Evolutionary conservation across 2,888 invertebrate genomes (phyloP).

Genomic region (Macaria notata): DNA sequence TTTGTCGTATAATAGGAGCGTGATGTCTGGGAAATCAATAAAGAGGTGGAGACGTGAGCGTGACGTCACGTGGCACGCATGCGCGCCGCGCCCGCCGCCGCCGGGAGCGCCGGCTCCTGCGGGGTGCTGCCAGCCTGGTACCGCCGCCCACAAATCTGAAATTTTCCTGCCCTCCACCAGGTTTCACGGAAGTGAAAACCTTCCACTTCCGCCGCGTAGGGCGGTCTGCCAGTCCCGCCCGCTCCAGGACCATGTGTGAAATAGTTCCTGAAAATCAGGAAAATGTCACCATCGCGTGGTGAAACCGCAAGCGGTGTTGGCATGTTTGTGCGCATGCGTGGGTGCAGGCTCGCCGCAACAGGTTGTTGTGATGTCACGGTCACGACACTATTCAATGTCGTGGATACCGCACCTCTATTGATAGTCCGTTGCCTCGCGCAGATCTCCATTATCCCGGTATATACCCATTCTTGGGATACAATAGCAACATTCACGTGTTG

Average conservation of each 20-base stretch:
- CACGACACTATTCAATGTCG: neutral
- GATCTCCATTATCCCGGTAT: too few species aligned
- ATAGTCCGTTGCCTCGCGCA: too few species aligned
- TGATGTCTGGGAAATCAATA: slow-evolving; percentile 49
- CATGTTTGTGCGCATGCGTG: slow-evolving; percentile 49
- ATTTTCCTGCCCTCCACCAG: slow-evolving; percentile 75
- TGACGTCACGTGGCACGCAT: slow-evolving; percentile 45
- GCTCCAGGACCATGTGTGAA: slow-evolving; percentile 1
- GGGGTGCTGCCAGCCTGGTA: slow-evolving; percentile 57
- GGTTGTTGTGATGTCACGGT: slow-evolving; percentile 1
- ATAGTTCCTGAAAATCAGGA: slow-evolving; percentile 9
- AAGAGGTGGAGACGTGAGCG: slow-evolving; percentile 6
- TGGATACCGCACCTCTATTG: neutral
- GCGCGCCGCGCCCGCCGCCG: slow-evolving; percentile 40
- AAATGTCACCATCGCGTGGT: neutral
- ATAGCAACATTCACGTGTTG: too few species aligned
- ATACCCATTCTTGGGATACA: too few species aligned
- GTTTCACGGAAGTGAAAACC: slow-evolving; percentile 64
- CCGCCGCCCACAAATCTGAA: slow-evolving; percentile 77
- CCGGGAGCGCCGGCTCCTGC: slow-evolving; percentile 35
- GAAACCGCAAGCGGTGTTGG: slow-evolving; percentile 5
- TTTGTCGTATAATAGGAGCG: slow-evolving; percentile 20
- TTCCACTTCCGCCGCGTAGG: slow-evolving; percentile 65
- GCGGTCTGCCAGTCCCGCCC: slow-evolving; percentile 47
- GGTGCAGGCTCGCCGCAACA: slow-evolving; percentile 47